Base-by-base conservation (phyloP, 2,113 vertebrate genomes). In the Furnarius figulus region DNA sequence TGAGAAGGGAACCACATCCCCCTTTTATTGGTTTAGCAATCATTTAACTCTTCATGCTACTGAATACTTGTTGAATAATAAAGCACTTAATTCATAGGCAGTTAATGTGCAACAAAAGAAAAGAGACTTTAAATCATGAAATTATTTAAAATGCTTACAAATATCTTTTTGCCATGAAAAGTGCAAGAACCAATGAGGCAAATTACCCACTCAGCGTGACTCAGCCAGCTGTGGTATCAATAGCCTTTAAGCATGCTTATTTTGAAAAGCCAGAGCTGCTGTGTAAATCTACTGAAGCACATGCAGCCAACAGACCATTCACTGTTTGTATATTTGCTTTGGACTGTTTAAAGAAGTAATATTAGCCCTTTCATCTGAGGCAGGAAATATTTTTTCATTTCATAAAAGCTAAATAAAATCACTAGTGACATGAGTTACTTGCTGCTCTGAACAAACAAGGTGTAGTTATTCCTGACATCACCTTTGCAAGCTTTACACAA, bases 261-360 rank as follows among this genome's bases (percentile, higher is more conserved):
- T 90, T 40, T 81, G 81, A 93, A 90, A 83, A 92, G 79, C 65
- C 86, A 79, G 87, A 91, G 85, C 79, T 37, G 49, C 65, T 93
- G 31, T 68, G 78, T 80, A 90, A 89, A 93, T 66, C 87, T 72
- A 6, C 42, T 67, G 68, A 58, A 93, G 61, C 25, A 74, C 85
- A 87, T 49, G 12, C 31, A 59, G 46, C 77, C 73, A 72, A 78
- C 47, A 84, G 44, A 58, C 46, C 37, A 76, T 87, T 81, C 80
- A 73, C 71, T 79, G 44, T 72, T 93, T 67, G 52, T 78, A n/a
- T 93, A 66, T 97, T 96, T 97, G 95, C 81, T 97, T 76, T 95
- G 37, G 30, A 73, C 30, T 97, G 74, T 97, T 97, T 91, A 94
- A 95, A 97, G 85, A 96, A 96, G 53, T 46, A 78, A 86, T 87